Conservation (phyloP, 2,888 invertebrate species). For the Papilio gigon region DNA sequence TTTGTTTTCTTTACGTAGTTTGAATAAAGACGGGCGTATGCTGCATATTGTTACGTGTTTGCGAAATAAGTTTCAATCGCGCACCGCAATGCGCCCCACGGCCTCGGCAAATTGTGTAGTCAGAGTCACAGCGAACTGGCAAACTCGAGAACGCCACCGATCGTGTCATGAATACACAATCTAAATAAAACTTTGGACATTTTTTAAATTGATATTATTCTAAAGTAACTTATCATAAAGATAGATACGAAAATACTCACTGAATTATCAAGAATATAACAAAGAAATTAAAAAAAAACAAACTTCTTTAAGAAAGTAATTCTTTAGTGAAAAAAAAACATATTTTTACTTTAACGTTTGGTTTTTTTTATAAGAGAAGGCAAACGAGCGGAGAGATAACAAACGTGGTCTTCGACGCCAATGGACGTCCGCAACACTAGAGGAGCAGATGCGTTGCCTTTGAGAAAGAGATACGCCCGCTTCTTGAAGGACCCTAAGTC, state of each 20-base stretch:
- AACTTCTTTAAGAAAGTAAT: too few species aligned
- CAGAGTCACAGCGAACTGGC: slow-evolving; percentile 29
- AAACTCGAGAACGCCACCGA: slow-evolving; percentile 33
- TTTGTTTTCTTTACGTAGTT: too few species aligned
- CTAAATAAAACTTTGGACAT: neutral
- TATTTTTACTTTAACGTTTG: too few species aligned
- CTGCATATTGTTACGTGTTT: slow-evolving; percentile 35
- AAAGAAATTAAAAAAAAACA: neutral
- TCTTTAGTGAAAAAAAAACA: too few species aligned
- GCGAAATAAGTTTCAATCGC: slow-evolving; percentile 56
- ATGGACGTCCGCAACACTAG: too few species aligned
- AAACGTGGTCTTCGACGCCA: too few species aligned
- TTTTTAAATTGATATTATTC: slow-evolving; percentile 13
- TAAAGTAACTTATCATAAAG: neutral
- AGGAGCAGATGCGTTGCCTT: too few species aligned
- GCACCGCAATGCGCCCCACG: slow-evolving; percentile 66
- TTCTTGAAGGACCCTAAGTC: too few species aligned
- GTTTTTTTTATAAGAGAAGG: too few species aligned
- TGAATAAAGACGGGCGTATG: neutral
- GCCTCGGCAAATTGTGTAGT: slow-evolving; percentile 32
- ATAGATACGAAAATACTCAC: neutral
- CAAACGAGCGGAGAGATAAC: too few species aligned
- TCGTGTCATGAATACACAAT: slow-evolving; percentile 34
- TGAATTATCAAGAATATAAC: neutral
- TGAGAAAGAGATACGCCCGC: too few species aligned